Percentiles rank a stretch among this genome's conserved stretches.
phyloP scores from a whole-genome alignment of 2,888 invertebrate genomes.

The Troides helena region DNA sequence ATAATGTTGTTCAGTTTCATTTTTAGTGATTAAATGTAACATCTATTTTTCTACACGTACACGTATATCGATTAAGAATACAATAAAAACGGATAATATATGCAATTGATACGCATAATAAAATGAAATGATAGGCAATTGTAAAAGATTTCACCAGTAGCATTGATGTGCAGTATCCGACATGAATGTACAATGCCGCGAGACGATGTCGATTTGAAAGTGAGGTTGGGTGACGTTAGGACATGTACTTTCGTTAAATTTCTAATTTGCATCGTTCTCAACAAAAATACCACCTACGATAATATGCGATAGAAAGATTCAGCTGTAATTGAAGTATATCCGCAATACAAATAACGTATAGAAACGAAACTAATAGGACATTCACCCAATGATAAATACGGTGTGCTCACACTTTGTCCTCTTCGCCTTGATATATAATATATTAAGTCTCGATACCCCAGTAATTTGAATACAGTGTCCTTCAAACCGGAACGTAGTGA shows the following conservation, averaged over 20 bases:
- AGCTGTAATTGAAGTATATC: neutral
- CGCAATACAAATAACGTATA: neutral
- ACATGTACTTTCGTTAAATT: conserved; percentile 14
- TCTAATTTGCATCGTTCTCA: conserved; percentile 4
- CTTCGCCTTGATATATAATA: no score
- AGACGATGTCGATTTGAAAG: conserved; percentile 26
- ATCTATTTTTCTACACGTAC: neutral
- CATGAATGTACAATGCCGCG: conserved; percentile 20
- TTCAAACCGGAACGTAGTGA: no score
- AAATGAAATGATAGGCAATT: conserved; percentile 12
- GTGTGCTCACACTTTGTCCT: no score
- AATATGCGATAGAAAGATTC: neutral
- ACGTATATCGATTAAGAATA: neutral
- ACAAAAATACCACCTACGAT: neutral
- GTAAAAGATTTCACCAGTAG: conserved; percentile 24
- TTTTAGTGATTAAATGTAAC: neutral
- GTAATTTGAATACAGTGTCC: no score
- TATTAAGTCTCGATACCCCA: no score
- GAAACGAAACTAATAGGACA: neutral
- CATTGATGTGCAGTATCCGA: conserved; percentile 12
- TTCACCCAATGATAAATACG: no score
- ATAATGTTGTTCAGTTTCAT: neutral
- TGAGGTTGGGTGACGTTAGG: conserved; percentile 7
- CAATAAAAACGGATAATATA: neutral
- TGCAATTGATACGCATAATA: conserved; percentile 11